Base-by-base conservation (phyloP, 2,797 vertebrate genomes). In the Cuculus canorus region DNA sequence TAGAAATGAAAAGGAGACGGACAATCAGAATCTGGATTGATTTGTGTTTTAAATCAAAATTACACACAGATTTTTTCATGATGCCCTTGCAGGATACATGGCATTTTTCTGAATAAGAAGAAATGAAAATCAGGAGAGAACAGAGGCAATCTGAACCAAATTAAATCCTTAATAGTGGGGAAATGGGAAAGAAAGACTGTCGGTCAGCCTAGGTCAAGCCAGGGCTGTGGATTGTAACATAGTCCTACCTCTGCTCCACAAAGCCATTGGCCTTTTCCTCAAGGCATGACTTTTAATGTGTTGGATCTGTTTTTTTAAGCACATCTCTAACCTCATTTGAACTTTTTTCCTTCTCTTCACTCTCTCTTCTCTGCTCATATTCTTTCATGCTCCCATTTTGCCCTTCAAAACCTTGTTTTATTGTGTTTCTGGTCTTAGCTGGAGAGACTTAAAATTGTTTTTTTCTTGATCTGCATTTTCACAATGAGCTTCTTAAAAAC, bases 21-120 rank as follows among this genome's bases (percentile, higher is more conserved):
- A 41, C 33, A 93, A 64, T 88, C 76, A 83, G 56, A 63, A 86
- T 72, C 54, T 84, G 59, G 45, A 93, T 78, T 88, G 90, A 84
- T 88, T 79, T 39, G 32, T 90, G 68, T 82, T 95, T 92, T 81
- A 88, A 69, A 84, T 59, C 21, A 45, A 91, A 86, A 93, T 48
- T 66, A 53, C 88, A 80, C 5, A n/a, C 61, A 88, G 47, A 61
- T 21, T 87, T 94, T 92, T 90, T 73, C 76, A 68, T 59, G 4
- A 86, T 79, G 70, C n/a, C 43, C 17, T 79, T 71, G 32, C 85
- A 95, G 64, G 24, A 83, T 76, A 77, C 32, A 64, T 57, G 48
- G 54, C 33, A 77, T 61, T 82, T 50, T 85, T 64, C 43, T 82
- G 70, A 93, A 93, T 8, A 50, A 33, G 32, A 65, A 68, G 54